phyloP scores from a whole-genome alignment of 2,113 vertebrate genomes.

The Oplegnathus fasciatus region DNA sequence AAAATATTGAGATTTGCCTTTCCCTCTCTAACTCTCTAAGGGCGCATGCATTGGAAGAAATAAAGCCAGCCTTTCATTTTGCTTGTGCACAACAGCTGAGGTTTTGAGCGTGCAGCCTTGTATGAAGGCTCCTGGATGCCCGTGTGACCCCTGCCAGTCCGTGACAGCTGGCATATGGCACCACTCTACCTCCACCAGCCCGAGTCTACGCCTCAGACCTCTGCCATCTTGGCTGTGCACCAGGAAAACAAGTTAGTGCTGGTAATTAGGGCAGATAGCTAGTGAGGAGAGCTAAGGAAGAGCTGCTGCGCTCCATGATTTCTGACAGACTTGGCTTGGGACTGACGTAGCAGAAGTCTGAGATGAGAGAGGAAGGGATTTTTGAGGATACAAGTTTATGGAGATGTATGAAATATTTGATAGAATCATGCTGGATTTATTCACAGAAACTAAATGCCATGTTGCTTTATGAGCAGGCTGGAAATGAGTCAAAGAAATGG shows the following conservation, averaged over 20 bases:
- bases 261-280: conserved; percentile 69
- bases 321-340: conserved; percentile 46
- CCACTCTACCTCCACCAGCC: conserved; percentile 55
- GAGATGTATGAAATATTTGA: conserved; percentile 29
- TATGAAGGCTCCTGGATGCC: conserved; percentile 27
- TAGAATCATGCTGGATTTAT: conserved; percentile 33
- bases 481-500: conserved; percentile 48
- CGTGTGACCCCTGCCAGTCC: conserved; percentile 59
- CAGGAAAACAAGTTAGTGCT: conserved; percentile 67
- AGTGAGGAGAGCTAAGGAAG: conserved; percentile 35
- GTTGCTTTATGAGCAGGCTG: conserved; percentile 35
- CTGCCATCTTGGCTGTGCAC: conserved; percentile 60
- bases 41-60: neutral
- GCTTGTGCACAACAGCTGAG: neutral
- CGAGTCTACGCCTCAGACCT: conserved; percentile 55
- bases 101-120: conserved; percentile 12
- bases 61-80: neutral
- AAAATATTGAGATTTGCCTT: neutral
- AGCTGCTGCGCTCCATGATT: conserved; percentile 17
- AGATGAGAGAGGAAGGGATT: conserved; percentile 18
- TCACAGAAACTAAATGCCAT: conserved; percentile 30
- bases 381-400: conserved; percentile 18
- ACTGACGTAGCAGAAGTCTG: conserved; percentile 10
- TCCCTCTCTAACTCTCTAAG: neutral
- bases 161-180: conserved; percentile 72